Evolutionary conservation across 2,888 invertebrate genomes (phyloP).

Genomic region (Anthophora plumipes): DNA sequence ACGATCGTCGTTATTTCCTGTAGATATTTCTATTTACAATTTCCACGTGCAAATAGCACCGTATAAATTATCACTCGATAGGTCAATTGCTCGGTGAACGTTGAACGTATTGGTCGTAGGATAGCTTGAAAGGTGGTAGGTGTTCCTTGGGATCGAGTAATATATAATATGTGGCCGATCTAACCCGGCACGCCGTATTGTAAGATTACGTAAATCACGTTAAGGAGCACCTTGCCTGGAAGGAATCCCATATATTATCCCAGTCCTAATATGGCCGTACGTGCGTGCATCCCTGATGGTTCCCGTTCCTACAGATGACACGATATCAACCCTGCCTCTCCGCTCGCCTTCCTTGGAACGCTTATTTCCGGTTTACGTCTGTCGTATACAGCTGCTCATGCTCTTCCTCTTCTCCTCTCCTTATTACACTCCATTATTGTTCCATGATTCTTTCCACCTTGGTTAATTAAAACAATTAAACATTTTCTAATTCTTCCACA

Average conservation of each 20-base stretch:
- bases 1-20: not conserved
- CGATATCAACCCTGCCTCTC: constrained; percentile 77
- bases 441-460: not conserved
- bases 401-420: constrained; percentile 14
- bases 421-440: not conserved
- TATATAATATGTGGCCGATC: constrained; percentile 75
- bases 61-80: constrained; percentile 39
- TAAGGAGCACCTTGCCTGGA: constrained; percentile 77
- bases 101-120: constrained; percentile 12
- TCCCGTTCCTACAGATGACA: constrained; percentile 74
- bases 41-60: not conserved
- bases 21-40: constrained; percentile 15
- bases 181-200: constrained; percentile 80
- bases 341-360: constrained; percentile 65
- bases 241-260: constrained; percentile 82
- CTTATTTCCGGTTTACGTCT: constrained; percentile 81
- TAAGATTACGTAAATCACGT: constrained; percentile 83
- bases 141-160: constrained; percentile 60
- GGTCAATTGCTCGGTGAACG: constrained; percentile 31
- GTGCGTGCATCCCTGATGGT: constrained; percentile 82
- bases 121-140: constrained; percentile 26
- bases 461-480: constrained; percentile 17
- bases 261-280: constrained; percentile 82
- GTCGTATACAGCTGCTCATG: constrained; percentile 54
- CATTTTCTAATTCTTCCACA: no score